Evolutionary conservation across 2,888 invertebrate genomes (phyloP), one percentile per base, ranked within the genome.

Genomic region (Proisotoma minuta): DNA sequence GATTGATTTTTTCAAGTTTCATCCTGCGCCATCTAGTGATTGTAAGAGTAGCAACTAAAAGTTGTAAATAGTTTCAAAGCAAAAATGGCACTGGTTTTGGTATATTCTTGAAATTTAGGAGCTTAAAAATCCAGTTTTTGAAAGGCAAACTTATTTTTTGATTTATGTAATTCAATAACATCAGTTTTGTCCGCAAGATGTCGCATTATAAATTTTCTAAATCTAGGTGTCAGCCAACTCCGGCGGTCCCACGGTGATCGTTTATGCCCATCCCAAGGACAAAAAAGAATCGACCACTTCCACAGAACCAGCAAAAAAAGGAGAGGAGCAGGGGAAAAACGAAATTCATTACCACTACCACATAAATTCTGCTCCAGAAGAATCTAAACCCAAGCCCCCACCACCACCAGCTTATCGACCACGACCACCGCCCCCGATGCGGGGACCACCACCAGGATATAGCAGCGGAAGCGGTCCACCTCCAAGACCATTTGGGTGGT

Each of bases 291-390:
- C 20, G 18, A 34, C 15, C 24, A 43, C 28, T 54, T 26, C 28
- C 20, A 15, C 29, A 23, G 49, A 49, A 15, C 48, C 57, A 3
- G 27, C 48, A 22, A 50, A 40, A 48, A 3, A 49, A 22, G 40
- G 39, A 1, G 47, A 22, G 26, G 47, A 8, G 5, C n/a, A 10
- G 5, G 18, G 57, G 3, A 71, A 65, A 59, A 69, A 60, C 60
- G 71, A 71, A 60, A 48, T 69, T 18, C 71, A 71, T 29, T 71
- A 71, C 40, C 71, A 71, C 34, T 71, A 71, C 22, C 69, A 71
- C 56, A 56, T 69, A 24, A 64, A 61, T 24, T 54, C 54, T 12
- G 26, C 29, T 20, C 20, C 57, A 22, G n/a, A n/a, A n/a, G 43
- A 62, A 3, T 29, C 52, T 20, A n/a, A n/a, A 50, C 39, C 15